Base-by-base conservation (phyloP, 2,113 vertebrate genomes). In the Cyphomyrus discorhynchus region DNA sequence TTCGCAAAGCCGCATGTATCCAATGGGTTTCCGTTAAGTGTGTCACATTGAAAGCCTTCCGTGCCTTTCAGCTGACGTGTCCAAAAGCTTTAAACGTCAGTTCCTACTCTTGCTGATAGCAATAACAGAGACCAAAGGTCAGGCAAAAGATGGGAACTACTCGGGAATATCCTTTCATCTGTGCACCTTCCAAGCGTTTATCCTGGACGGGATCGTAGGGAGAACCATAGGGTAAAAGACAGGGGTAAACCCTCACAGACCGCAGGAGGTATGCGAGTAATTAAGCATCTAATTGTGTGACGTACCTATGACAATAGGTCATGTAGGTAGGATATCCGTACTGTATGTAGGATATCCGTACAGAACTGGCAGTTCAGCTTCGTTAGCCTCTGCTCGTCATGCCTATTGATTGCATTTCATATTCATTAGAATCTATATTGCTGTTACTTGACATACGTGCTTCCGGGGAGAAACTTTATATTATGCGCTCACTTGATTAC, bases 1-100 rank as follows among this genome's bases (percentile, higher is more conserved):
- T 52, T 47, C 10, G 52, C 53, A 45, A 50, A 17, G 86, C 46
- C 46, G 53, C 45, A 31, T n/a, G 4, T 17, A 15, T 24, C 66
- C 11, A 83, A 39, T 27, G 31, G 91, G 93, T 93, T 94, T 92
- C 90, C 70, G 66, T 19, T 27, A 17, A 1, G 35, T 82, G 95
- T 95, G 93, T 92, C 86, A 21, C 95, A 31, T 7, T 45, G n/a
- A 95, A 95, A 93, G 88, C 24, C 6, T 91, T 95, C 95, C 95
- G 94, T 27, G 2, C 0, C 5, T 39, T 91, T 93, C 93, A 89
- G 94, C 90, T 96, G 96, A 96, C 96, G 96, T 96, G 96, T 96
- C 94, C 87, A 91, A 94, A 85, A 13, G 0, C 3, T 39, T 11
- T 0, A 3, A 21, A 88, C 66, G 42, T 66, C 1, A 85, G 92